Base-by-base conservation (phyloP, 2,888 invertebrate genomes). In the Euproctis similis region DNA sequence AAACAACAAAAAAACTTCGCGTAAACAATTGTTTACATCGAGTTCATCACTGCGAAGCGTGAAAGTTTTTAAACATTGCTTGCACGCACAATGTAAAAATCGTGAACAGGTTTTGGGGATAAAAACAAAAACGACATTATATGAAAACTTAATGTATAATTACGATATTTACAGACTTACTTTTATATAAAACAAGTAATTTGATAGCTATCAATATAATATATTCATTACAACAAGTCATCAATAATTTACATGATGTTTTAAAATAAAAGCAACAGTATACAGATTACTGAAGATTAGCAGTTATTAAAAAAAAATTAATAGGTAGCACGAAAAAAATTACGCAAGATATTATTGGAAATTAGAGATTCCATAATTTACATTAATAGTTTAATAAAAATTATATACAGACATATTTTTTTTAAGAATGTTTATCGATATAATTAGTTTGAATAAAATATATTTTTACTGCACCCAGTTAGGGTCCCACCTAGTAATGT, bases 101-200 rank as follows among this genome's bases (percentile, higher is more conserved):
- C 12, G 24, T 16, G 22, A 20, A 14, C 12, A 25, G 44, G 27
- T 27, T n/a, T 37, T 36, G 65, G 48, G 54, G 46, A n/a, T n/a
- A n/a, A 54, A 74, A 78, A 77, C 69, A 77, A 80, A 80, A 74
- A 74, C 81, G 69, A 73, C 72, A 46, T 56, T 71, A 72, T 84
- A 82, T 82, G 82, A n/a, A 84, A 84, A 84, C 82, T 84, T 84
- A 84, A 80, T 81, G 77, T 84, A 76, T 82, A 84, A 81, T 84
- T 73, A 73, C 80, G 74, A 71, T 84, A 84, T 84, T 82, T 84
- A 84, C 84, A 84, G 70, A 72, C 78, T 77, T 84, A 82, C 54
- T n/a, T 49, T 76, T 81, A 82, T 80, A 81, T 77, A 82, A 84
- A 82, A 82, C 82, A 84, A 82, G 76, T 82, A 75, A 74, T 77